A percentile compares a stretch with the other conserved stretches of the same genome.
Evolutionary conservation across 1,140 invertebrate genomes (phyloP).

Genomic region (Ceratina australensis): DNA sequence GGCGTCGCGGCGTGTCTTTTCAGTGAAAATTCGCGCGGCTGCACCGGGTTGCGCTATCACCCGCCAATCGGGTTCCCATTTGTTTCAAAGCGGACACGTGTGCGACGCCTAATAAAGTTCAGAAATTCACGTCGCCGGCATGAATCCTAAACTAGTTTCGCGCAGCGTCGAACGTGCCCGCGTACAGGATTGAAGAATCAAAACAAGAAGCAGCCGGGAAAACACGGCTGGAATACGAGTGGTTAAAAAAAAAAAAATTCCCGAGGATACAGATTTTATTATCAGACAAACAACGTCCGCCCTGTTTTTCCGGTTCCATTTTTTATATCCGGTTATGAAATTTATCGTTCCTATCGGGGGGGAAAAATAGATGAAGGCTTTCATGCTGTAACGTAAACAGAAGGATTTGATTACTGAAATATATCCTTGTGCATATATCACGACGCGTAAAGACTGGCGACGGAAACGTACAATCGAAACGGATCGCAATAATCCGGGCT

Average conservation of each 20-base stretch:
- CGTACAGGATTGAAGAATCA: conserved; percentile 57
- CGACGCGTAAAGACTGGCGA: too few species aligned
- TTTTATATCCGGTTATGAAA: neutral
- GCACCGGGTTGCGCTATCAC: conserved; percentile 30
- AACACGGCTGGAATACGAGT: neutral
- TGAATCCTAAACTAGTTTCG: conserved; percentile 59
- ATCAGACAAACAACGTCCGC: neutral
- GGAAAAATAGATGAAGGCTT: neutral
- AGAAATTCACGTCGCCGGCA: conserved; percentile 32
- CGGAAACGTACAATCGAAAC: too few species aligned
- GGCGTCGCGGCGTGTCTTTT: conserved; percentile 38
- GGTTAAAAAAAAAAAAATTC: neutral
- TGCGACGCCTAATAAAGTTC: conserved; percentile 63
- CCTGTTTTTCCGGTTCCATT: neutral
- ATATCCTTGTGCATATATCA: neutral
- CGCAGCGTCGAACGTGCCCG: conserved; percentile 38
- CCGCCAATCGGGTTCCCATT: conserved; percentile 58
- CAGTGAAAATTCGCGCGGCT: conserved; percentile 38
- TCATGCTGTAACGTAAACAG: conserved; percentile 21
- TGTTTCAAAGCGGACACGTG: conserved; percentile 51
- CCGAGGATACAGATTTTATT: conserved; percentile 18
- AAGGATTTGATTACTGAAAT: conserved; percentile 15
- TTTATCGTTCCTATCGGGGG: conserved; percentile 2
- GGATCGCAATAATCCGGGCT: too few species aligned
- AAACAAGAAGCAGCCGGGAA: conserved; percentile 27